Evolutionary conservation across 2,888 invertebrate species (phyloP).

Genomic region (Brassicogethes aeneus): DNA sequence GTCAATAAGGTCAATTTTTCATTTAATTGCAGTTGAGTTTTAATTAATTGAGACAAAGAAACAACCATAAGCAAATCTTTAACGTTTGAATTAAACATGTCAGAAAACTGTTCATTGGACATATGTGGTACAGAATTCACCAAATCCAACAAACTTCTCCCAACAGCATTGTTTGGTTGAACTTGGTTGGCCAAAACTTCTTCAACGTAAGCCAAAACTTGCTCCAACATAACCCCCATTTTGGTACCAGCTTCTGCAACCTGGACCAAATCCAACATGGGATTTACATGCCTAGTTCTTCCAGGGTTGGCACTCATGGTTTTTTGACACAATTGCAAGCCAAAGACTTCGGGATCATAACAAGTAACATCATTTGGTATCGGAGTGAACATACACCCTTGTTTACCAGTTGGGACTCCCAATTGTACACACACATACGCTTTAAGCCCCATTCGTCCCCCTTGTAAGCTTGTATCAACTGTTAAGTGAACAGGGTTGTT

Average conservation of each 20-base stretch:
- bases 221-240: constrained; percentile 67
- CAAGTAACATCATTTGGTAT: constrained; percentile 80
- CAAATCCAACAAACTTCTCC: constrained; percentile 81
- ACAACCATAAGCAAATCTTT: constrained; percentile 97
- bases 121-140: constrained; percentile 89
- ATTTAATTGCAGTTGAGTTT: constrained; percentile 92
- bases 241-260: constrained; percentile 78
- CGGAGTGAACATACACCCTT: constrained; percentile 94
- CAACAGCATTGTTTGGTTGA: constrained; percentile 77
- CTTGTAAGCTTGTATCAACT: constrained; percentile 83
- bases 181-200: constrained; percentile 78
- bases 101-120: constrained; percentile 81
- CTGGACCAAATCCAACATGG: constrained; percentile 58
- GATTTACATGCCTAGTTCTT: constrained; percentile 38
- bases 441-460: constrained; percentile 85
- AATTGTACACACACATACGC: constrained; percentile 89
- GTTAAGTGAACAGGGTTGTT: constrained; percentile 92
- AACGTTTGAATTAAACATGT: constrained; percentile 92
- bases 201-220: constrained; percentile 80
- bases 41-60: constrained; percentile 90
- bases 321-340: constrained; percentile 73
- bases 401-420: constrained; percentile 89
- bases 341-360: constrained; percentile 88
- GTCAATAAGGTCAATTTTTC: constrained; percentile 88
- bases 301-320: constrained; percentile 51